phyloP scores from a whole-genome alignment of 2,888 invertebrate species.

The Furcula furcula region DNA sequence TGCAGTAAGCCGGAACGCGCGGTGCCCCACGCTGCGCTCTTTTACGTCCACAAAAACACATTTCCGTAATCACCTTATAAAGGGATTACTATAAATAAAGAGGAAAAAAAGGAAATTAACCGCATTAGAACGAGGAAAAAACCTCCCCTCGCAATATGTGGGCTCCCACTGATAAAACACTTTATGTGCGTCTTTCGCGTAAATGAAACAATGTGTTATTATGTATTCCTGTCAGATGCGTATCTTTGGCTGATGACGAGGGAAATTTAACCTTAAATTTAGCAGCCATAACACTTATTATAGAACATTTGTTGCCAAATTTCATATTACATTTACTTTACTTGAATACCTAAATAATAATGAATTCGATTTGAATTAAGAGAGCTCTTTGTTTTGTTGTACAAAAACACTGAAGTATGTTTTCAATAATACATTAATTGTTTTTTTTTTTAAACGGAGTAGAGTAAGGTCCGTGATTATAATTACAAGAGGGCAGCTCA shows the following conservation, averaged over 20 bases:
- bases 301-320: too few relatives aligned
- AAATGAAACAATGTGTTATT: constrained; percentile 75
- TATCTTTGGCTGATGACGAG: constrained; percentile 20
- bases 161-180: constrained; percentile 79
- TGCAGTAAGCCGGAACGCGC: constrained; percentile 50
- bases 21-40: constrained; percentile 75
- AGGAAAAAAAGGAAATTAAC: constrained; percentile 82
- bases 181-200: constrained; percentile 67
- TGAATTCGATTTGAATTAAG: too few relatives aligned
- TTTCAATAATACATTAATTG: too few relatives aligned
- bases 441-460: too few relatives aligned
- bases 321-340: too few relatives aligned
- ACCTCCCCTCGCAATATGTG: constrained; percentile 78
- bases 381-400: too few relatives aligned
- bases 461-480: too few relatives aligned
- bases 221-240: constrained; percentile 55
- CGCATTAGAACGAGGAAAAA: constrained; percentile 77
- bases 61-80: constrained; percentile 82
- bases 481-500: constrained; percentile 41
- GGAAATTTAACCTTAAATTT: constrained; percentile 30
- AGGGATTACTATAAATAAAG: constrained; percentile 82
- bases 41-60: constrained; percentile 80
- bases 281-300: neutral
- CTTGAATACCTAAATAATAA: too few relatives aligned
- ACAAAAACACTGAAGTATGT: too few relatives aligned